Conservation (phyloP, 1,140 invertebrate genomes). For the Dinothrombium tinctorium region DNA sequence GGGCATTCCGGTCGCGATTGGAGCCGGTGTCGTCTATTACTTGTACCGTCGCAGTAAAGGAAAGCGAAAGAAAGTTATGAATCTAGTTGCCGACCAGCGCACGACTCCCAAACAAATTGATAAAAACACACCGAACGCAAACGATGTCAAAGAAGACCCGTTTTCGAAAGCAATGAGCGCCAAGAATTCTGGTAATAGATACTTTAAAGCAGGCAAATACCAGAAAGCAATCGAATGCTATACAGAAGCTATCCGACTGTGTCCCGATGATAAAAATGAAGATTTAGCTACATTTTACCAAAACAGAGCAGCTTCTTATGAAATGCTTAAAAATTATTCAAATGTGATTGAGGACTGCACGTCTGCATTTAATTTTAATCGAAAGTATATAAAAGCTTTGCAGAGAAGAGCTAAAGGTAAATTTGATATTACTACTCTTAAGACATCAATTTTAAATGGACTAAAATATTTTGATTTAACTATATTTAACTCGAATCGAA, state of each 20-base stretch:
- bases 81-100: too few species aligned
- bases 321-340: constrained; percentile 54
- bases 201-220: constrained; percentile 60
- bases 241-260: constrained; percentile 61
- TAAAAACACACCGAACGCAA: background rate
- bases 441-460: too few species aligned
- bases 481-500: too few species aligned
- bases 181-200: constrained; percentile 66
- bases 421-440: too few species aligned
- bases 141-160: background rate
- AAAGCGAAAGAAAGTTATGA: too few species aligned
- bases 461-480: too few species aligned
- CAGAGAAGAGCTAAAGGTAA: constrained; percentile 44
- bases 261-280: constrained; percentile 40
- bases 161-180: constrained; percentile 32
- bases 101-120: too few species aligned
- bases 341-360: constrained; percentile 64
- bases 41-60: too few species aligned
- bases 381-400: constrained; percentile 68
- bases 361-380: constrained; percentile 56
- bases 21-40: constrained; percentile 1
- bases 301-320: constrained; percentile 80
- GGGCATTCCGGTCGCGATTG: constrained; percentile 7
- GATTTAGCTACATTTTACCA: constrained; percentile 78
- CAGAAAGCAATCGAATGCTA: constrained; percentile 67